These are phyloP conservation scores for Pygocentrus nattereri DNA, from an alignment of 2,797 vertebrate genomes.

Conservation along the genomic window DNA sequence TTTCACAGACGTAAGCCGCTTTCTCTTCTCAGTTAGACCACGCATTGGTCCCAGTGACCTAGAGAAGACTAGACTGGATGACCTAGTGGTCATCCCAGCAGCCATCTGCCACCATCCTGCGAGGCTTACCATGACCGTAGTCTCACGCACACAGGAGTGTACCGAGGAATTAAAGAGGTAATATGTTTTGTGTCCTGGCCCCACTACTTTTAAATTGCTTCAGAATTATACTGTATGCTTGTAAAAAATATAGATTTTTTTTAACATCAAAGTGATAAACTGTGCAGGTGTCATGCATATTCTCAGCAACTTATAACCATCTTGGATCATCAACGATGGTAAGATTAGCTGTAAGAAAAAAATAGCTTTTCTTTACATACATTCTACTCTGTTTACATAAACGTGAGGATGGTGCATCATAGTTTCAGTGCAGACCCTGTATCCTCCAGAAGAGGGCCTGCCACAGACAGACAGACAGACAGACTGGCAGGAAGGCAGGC, in stretches of 20 bases:
- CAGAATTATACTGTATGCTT: background rate
- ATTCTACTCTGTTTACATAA: slow-evolving; percentile 11
- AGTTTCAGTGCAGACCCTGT: slow-evolving; percentile 41
- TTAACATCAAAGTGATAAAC: background rate
- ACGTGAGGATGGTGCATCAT: background rate
- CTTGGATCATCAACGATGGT: background rate
- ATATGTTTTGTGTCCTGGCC: slow-evolving; percentile 67
- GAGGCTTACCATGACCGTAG: slow-evolving; percentile 74
- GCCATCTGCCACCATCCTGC: slow-evolving; percentile 78
- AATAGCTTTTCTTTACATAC: background rate
- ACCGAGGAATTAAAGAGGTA: slow-evolving; percentile 79
- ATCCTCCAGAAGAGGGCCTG: slow-evolving; percentile 68
- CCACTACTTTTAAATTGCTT: slow-evolving; percentile 23
- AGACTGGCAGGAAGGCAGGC: slow-evolving; percentile 45
- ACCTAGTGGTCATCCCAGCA: slow-evolving; percentile 77
- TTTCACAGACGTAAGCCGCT: slow-evolving; percentile 69
- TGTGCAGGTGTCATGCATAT: background rate
- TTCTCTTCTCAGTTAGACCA: slow-evolving; percentile 67
- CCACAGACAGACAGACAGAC: slow-evolving; percentile 37
- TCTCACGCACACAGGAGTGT: slow-evolving; percentile 76
- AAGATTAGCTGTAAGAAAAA: background rate
- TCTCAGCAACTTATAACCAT: too few species aligned
- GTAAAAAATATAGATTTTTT: background rate
- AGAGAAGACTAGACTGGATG: slow-evolving; percentile 75
- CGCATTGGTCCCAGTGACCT: slow-evolving; percentile 71